These are phyloP conservation scores for Eulemur albifrons DNA, from an alignment of 2,797 vertebrate genomes.

Conservation along the genomic window DNA sequence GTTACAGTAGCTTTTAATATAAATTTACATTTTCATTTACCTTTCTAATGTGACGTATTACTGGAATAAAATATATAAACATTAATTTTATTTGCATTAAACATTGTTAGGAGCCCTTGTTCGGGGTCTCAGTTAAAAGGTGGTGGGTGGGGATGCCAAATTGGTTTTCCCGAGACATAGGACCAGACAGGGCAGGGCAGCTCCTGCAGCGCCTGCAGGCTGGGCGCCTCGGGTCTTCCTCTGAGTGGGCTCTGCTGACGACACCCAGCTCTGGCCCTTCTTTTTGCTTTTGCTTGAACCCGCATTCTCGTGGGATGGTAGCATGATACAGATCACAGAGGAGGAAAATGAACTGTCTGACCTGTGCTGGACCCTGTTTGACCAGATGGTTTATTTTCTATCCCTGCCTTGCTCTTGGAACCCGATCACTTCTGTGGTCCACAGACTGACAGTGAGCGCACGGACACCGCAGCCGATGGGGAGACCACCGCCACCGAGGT, in stretches of 20 bases:
- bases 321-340: slow-evolving; percentile 74
- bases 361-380: slow-evolving; percentile 71
- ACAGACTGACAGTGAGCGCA: slow-evolving; percentile 98
- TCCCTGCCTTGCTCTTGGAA: slow-evolving; percentile 89
- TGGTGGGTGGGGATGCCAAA: slow-evolving; percentile 27
- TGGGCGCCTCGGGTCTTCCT: slow-evolving; percentile 91
- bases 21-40: slow-evolving; percentile 56
- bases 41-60: slow-evolving; percentile 59
- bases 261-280: slow-evolving; percentile 79
- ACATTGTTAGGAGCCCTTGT: neutral
- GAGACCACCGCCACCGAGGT: slow-evolving; percentile 98
- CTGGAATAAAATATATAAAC: slow-evolving; percentile 17
- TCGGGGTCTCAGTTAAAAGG: neutral
- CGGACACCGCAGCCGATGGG: slow-evolving; percentile 94
- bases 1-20: slow-evolving; percentile 79
- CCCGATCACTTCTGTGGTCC: slow-evolving; percentile 81
- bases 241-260: slow-evolving; percentile 90
- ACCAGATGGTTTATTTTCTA: slow-evolving; percentile 89
- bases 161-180: slow-evolving; percentile 71
- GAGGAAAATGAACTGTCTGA: slow-evolving; percentile 58
- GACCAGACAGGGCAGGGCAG: slow-evolving; percentile 65
- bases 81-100: neutral
- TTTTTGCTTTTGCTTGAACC: slow-evolving; percentile 82
- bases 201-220: slow-evolving; percentile 74
- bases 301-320: slow-evolving; percentile 77